Conservation (phyloP, 2,797 vertebrate species). For the Clarias pachynema region DNA sequence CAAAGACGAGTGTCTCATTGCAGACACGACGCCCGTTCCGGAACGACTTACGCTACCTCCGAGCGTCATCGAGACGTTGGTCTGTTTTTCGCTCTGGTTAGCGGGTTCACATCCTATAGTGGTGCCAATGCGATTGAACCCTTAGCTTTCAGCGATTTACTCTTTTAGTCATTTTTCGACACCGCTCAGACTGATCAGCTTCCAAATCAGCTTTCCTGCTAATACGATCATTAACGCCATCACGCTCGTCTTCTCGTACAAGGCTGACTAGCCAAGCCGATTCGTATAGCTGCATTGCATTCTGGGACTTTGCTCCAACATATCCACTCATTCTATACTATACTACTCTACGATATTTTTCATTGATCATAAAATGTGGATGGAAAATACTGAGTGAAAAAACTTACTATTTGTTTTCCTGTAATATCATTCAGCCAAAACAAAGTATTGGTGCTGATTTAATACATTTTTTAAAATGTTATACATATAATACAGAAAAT, state of each 20-base stretch:
- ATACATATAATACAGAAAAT: too few species aligned
- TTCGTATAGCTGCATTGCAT: background rate
- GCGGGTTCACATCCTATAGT: background rate
- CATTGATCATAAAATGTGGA: background rate
- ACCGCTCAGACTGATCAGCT: background rate
- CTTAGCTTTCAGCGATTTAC: background rate
- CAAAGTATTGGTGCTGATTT: too few species aligned
- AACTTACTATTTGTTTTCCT: too few species aligned
- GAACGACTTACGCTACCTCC: background rate
- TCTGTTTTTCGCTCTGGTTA: background rate
- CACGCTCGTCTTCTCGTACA: background rate
- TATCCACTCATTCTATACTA: background rate
- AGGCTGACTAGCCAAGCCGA: background rate
- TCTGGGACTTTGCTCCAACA: background rate
- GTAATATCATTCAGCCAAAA: too few species aligned
- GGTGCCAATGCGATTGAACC: background rate
- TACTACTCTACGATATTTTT: background rate
- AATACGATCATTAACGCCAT: background rate
- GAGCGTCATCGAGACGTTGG: background rate
- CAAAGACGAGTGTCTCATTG: background rate
- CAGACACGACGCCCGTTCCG: background rate
- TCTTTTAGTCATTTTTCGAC: background rate
- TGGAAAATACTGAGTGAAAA: background rate
- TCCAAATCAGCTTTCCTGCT: background rate
- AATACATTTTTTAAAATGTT: too few species aligned